Conservation (phyloP, 64 coral and sea anemone genomes). For the Acropora yongei region DNA sequence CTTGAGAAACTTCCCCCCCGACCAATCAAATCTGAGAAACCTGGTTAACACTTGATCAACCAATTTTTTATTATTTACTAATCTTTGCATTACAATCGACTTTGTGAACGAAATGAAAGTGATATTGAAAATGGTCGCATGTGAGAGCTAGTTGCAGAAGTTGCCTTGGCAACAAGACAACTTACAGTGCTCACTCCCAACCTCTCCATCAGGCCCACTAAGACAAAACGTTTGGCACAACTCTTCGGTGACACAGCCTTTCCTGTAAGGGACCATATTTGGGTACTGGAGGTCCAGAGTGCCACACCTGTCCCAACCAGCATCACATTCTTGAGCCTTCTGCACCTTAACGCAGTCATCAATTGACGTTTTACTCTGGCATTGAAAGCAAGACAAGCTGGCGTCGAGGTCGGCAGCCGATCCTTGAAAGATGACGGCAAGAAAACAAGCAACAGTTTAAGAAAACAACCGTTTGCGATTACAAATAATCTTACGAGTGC, state of each 20-base stretch:
- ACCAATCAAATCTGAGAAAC: too few relatives aligned
- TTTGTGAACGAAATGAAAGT: background rate
- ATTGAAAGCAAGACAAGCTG: background rate
- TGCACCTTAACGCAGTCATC: constrained; percentile 3
- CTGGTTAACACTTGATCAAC: too few relatives aligned
- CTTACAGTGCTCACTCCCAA: background rate
- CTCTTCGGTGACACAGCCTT: constrained; percentile 1
- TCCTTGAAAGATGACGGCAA: background rate
- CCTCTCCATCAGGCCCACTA: background rate
- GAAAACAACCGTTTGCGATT: too few relatives aligned
- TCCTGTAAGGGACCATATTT: background rate
- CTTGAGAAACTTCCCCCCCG: too few relatives aligned
- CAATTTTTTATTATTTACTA: too few relatives aligned
- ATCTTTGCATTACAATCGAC: background rate
- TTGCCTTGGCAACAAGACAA: constrained; percentile 9
- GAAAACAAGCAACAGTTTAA: too few relatives aligned
- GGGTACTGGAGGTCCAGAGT: background rate
- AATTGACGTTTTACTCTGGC: background rate
- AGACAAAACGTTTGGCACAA: background rate
- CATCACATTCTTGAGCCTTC: background rate
- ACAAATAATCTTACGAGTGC: too few relatives aligned
- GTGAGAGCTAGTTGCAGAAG: background rate
- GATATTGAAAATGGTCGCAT: too few relatives aligned
- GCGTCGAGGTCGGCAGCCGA: background rate
- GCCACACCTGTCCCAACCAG: background rate